phyloP scores from a whole-genome alignment of 2,888 invertebrate species.

The Itoplectis maculator region DNA sequence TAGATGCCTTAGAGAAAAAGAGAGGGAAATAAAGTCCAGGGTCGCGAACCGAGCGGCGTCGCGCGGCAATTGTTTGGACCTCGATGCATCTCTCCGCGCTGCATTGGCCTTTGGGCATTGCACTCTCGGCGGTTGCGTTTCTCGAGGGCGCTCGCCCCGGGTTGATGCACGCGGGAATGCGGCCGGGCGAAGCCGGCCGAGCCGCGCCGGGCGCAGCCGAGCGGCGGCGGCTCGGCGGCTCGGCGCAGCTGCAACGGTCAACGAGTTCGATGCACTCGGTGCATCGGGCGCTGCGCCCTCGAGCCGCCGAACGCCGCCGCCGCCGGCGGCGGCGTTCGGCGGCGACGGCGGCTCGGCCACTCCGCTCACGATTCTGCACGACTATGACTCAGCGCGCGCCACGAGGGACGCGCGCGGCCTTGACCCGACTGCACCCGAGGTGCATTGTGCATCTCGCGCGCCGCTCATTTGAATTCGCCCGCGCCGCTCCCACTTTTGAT shows the following conservation, averaged over 20 bases:
- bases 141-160: conserved; percentile 79
- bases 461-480: conserved; percentile 62
- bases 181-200: conserved; percentile 67
- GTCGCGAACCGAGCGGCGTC: conserved; percentile 63
- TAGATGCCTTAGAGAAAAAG: too few species aligned
- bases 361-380: conserved; percentile 78
- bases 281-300: conserved; percentile 81
- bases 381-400: conserved; percentile 79
- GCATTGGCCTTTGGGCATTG: conserved; percentile 77
- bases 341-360: too few species aligned
- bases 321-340: too few species aligned
- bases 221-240: conserved; percentile 30
- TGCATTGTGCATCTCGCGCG: conserved; percentile 81
- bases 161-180: conserved; percentile 82
- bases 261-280: conserved; percentile 69
- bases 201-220: conserved; percentile 55
- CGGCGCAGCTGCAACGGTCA: conserved; percentile 61
- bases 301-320: too few species aligned
- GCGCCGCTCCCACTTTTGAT: conserved; percentile 14
- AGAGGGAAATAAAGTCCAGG: conserved; percentile 67
- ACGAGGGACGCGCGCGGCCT: conserved; percentile 81
- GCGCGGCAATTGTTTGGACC: conserved; percentile 63
- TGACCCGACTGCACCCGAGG: conserved; percentile 82
- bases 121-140: conserved; percentile 77
- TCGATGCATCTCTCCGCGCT: conserved; percentile 61